Conservation (phyloP, 2,797 vertebrate species). For the Cichlasoma orientale region DNA sequence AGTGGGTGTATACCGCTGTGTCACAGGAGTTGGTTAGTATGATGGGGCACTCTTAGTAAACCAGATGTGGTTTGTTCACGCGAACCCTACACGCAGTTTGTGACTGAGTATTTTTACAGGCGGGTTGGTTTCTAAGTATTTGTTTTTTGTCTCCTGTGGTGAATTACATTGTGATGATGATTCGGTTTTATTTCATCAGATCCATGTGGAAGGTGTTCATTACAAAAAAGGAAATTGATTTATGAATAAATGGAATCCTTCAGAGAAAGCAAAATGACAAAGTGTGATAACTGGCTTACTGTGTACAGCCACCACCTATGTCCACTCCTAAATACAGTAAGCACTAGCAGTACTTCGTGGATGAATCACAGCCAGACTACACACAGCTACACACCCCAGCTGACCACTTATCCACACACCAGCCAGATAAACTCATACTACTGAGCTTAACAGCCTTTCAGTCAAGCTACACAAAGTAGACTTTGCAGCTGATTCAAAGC, state of each 20-base stretch:
- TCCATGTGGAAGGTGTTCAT: not conserved
- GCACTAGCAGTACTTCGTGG: not conserved
- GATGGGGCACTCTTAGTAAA: not conserved
- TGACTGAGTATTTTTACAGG: constrained; percentile 1
- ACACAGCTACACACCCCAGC: constrained; percentile 17
- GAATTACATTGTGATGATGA: not conserved
- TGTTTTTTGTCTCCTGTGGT: not conserved
- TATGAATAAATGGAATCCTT: not conserved
- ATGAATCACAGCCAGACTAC: constrained; percentile 29
- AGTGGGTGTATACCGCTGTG: constrained; percentile 27
- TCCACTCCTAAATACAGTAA: constrained; percentile 39
- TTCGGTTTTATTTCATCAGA: constrained; percentile 2
- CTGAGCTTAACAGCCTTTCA: constrained; percentile 1
- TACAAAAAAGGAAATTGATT: not conserved
- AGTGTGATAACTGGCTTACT: not conserved
- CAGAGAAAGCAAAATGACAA: too few species aligned
- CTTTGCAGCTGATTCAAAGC: not conserved
- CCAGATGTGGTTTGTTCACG: constrained; percentile 25
- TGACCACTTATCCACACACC: constrained; percentile 9
- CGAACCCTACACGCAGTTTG: not conserved
- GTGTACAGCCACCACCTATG: constrained; percentile 22
- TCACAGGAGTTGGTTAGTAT: constrained; percentile 29
- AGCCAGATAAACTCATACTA: constrained; percentile 15
- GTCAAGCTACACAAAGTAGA: not conserved
- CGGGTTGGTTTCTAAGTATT: constrained; percentile 1